Conservation (phyloP, 2,113 vertebrate genomes). For the Syrmaticus mikado region DNA sequence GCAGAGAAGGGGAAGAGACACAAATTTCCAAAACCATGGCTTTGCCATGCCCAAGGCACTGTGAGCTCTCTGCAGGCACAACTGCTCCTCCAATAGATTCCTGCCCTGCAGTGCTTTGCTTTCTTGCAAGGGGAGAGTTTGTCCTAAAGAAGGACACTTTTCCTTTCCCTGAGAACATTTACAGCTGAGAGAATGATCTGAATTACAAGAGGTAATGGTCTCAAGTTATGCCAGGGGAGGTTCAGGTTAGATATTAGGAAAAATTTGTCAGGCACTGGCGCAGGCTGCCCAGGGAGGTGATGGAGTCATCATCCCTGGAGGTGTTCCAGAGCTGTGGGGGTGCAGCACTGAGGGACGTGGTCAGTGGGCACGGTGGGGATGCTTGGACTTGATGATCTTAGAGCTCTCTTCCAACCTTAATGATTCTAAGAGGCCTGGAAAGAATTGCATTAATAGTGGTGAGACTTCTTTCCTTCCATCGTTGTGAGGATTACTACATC, state of each 20-base stretch:
- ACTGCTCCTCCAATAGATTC: fast-evolving
- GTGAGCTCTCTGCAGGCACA: background rate
- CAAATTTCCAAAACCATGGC: background rate
- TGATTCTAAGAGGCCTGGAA: background rate
- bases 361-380: no score
- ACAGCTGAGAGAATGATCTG: fast-evolving
- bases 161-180: background rate
- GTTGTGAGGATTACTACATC: background rate
- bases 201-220: background rate
- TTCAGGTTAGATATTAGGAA: no score
- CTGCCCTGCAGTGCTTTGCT: background rate
- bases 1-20: background rate
- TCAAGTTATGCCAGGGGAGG: no score
- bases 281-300: no score
- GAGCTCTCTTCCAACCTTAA: no score
- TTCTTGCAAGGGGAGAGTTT: background rate
- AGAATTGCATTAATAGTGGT: background rate
- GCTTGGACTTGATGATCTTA: no score
- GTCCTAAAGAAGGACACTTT: background rate
- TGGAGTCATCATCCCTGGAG: no score
- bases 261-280: no score
- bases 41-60: fast-evolving
- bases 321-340: no score
- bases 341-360: no score
- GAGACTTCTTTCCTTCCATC: background rate